A percentile compares a stretch with the other conserved stretches of the same genome.
These are phyloP conservation scores for Melanerpes formicivorus DNA, from an alignment of 2,113 vertebrate genomes.

Conservation along the genomic window DNA sequence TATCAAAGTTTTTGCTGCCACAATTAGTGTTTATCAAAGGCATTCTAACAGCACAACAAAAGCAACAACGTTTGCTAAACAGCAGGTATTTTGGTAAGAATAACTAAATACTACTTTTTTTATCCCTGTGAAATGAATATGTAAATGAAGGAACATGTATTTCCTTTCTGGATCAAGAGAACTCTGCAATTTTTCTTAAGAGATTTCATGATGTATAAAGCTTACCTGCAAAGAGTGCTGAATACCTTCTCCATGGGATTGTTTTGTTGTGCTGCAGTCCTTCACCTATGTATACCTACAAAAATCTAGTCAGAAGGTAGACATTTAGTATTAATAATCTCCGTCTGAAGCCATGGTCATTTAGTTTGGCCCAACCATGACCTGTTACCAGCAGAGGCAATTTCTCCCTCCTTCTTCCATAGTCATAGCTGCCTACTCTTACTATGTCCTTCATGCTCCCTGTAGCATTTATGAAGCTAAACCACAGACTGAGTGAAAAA, in stretches of 20 bases:
- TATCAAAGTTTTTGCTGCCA: background rate
- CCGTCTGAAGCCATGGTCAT: background rate
- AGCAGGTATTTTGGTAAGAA: background rate
- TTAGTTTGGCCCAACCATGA: background rate
- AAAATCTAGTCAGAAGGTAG: background rate
- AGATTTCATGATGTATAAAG: background rate
- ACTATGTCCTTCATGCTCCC: background rate
- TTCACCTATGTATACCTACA: background rate
- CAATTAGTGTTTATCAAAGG: background rate
- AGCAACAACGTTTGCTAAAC: background rate
- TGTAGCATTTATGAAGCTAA: background rate
- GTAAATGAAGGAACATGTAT: background rate
- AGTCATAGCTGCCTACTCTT: background rate
- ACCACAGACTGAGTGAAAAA: background rate
- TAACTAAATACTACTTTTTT: background rate
- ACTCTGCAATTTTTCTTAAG: background rate
- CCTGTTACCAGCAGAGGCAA: background rate
- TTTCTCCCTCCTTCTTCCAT: background rate
- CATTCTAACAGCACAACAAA: background rate
- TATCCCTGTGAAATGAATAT: background rate
- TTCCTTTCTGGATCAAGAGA: background rate
- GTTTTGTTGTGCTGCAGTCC: background rate
- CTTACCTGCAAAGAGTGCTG: background rate
- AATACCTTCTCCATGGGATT: background rate
- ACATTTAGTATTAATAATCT: background rate